A percentile compares a stretch with the other conserved stretches of the same genome.
Conservation (phyloP, 2,888 invertebrate species). For the Tubulanus polymorphus region DNA sequence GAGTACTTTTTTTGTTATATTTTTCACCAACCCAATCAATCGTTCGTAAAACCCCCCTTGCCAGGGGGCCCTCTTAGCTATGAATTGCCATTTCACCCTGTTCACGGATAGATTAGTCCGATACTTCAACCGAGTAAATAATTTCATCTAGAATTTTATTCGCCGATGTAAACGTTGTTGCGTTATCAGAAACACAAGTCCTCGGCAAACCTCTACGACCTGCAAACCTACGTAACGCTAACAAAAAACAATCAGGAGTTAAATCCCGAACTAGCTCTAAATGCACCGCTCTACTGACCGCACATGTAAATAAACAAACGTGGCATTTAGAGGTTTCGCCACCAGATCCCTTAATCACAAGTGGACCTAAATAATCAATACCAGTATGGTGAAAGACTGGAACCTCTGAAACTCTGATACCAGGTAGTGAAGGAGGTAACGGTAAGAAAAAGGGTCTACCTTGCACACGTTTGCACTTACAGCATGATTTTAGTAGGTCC, state of each 20-base stretch:
- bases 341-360: neutral
- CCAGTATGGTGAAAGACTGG: neutral
- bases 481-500: neutral
- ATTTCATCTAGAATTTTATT: neutral
- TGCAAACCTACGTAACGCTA: neutral
- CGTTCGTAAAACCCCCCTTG: neutral
- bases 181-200: neutral
- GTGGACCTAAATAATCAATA: neutral
- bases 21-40: neutral
- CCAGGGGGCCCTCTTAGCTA: neutral
- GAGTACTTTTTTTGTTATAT: neutral
- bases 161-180: neutral
- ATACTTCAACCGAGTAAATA: neutral
- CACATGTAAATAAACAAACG: neutral
- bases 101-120: neutral
- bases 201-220: neutral
- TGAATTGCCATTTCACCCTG: neutral
- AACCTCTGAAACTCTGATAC: neutral
- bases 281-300: neutral
- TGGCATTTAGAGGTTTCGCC: neutral
- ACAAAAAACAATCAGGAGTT: neutral
- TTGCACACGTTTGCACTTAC: neutral
- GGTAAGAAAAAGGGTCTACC: too few species aligned
- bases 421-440: neutral
- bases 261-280: neutral